phyloP scores from a whole-genome alignment of 2,888 invertebrate genomes.

The Andrena bicolor region DNA sequence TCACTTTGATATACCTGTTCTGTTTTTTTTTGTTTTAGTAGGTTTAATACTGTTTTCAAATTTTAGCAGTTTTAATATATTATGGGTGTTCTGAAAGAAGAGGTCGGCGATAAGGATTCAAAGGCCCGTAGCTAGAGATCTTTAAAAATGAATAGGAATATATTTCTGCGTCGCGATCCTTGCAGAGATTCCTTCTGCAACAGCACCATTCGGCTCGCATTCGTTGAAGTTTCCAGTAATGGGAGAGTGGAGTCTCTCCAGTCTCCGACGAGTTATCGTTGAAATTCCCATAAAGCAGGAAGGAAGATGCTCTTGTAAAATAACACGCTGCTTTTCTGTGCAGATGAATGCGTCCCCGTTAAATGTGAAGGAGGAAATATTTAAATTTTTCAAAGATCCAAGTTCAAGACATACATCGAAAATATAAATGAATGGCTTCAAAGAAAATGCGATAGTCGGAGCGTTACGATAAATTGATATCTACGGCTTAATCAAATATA shows the following conservation, averaged over 20 bases:
- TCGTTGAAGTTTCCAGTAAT: conserved; percentile 75
- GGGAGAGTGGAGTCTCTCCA: conserved; percentile 24
- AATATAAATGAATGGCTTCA: too few relatives aligned
- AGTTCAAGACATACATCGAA: too few relatives aligned
- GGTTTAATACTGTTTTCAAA: too few relatives aligned
- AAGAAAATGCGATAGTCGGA: too few relatives aligned
- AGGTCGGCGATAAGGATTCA: background rate
- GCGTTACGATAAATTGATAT: too few relatives aligned
- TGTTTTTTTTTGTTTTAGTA: too few relatives aligned
- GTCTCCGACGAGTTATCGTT: conserved; percentile 22
- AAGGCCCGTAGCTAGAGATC: background rate
- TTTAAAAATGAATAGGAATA: background rate
- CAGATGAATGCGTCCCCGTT: background rate
- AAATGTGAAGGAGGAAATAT: too few relatives aligned
- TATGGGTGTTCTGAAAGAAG: background rate
- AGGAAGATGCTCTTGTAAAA: background rate
- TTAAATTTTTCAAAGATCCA: too few relatives aligned
- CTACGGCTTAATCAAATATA: too few relatives aligned
- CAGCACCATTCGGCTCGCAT: conserved; percentile 50
- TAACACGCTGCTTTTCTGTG: background rate
- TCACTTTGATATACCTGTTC: too few relatives aligned
- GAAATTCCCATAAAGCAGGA: conserved; percentile 10
- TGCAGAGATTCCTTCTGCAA: conserved; percentile 10
- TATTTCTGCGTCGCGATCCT: background rate
- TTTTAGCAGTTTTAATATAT: background rate